A percentile compares a stretch with the other conserved stretches of the same genome.
Conservation (phyloP, 2,888 invertebrate species). For the Caradrina kadenii region DNA sequence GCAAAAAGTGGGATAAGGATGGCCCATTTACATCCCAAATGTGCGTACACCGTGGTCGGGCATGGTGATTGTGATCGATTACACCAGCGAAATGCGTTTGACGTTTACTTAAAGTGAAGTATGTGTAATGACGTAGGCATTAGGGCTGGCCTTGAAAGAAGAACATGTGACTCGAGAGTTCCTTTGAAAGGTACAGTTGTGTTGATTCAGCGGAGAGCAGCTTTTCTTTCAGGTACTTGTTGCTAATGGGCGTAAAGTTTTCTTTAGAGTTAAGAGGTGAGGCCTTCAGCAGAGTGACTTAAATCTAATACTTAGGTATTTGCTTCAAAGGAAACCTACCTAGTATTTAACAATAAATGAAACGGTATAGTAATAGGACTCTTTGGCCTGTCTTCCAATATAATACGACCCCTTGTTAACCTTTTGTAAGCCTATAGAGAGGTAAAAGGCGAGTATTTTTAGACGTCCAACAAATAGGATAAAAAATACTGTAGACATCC, state of each 20-base stretch:
- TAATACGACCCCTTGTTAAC: neutral
- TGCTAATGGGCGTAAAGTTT: constrained; percentile 43
- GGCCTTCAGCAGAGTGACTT: neutral
- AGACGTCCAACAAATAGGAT: neutral
- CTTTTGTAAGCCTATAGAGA: neutral
- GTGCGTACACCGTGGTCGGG: constrained; percentile 69
- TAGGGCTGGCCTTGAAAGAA: constrained; percentile 37
- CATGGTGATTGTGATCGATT: constrained; percentile 76
- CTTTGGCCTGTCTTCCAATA: neutral
- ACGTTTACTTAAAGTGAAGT: constrained; percentile 65
- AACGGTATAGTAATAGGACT: neutral
- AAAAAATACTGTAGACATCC: neutral
- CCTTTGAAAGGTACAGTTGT: constrained; percentile 39
- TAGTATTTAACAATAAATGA: neutral
- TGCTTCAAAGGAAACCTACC: neutral
- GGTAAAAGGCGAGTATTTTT: neutral
- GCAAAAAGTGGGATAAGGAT: constrained; percentile 85
- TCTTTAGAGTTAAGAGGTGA: constrained; percentile 20
- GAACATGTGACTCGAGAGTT: constrained; percentile 45
- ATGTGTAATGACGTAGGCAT: constrained; percentile 52
- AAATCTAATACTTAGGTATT: neutral
- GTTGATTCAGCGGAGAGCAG: constrained; percentile 44
- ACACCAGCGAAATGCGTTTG: constrained; percentile 57
- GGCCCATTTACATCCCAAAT: constrained; percentile 84
- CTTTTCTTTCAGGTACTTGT: constrained; percentile 33